phyloP scores from a whole-genome alignment of 2,113 vertebrate species.

The Sminthopsis crassicaudata region DNA sequence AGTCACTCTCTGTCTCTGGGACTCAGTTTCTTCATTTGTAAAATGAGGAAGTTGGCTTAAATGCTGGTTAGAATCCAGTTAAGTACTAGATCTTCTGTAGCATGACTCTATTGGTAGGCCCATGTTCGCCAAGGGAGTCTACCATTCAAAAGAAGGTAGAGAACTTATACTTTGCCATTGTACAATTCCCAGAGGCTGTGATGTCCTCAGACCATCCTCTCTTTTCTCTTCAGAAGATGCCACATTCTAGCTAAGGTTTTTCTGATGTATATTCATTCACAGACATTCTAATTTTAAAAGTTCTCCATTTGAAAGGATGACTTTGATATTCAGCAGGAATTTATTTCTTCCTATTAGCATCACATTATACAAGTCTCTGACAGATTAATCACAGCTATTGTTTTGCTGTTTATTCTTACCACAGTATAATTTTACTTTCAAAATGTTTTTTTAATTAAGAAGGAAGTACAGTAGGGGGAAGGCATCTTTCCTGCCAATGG shows the following conservation, averaged over 20 bases:
- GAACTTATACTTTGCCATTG: background rate
- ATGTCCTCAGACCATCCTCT: conserved; percentile 29
- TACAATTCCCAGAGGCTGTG: background rate
- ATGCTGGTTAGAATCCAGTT: background rate
- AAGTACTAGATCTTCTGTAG: background rate
- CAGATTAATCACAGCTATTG: conserved; percentile 79
- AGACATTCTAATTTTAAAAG: conserved; percentile 73
- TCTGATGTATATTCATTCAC: conserved; percentile 34
- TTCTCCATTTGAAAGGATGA: conserved; percentile 46
- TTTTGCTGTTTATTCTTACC: conserved; percentile 73
- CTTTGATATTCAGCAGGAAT: conserved; percentile 69
- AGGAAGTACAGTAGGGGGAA: conserved; percentile 46
- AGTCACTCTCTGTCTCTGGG: background rate
- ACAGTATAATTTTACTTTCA: conserved; percentile 73
- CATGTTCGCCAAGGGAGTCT: background rate
- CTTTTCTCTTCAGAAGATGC: background rate
- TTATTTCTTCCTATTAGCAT: conserved; percentile 67
- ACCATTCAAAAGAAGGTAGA: background rate
- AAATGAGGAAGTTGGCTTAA: background rate
- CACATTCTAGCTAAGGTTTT: background rate
- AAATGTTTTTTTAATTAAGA: conserved; percentile 77
- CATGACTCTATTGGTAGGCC: background rate
- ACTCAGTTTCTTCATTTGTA: background rate
- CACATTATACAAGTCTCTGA: conserved; percentile 68
- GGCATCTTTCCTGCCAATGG: conserved; percentile 38